Conservation (phyloP, 1,140 invertebrate genomes). For the Halesus radiatus region DNA sequence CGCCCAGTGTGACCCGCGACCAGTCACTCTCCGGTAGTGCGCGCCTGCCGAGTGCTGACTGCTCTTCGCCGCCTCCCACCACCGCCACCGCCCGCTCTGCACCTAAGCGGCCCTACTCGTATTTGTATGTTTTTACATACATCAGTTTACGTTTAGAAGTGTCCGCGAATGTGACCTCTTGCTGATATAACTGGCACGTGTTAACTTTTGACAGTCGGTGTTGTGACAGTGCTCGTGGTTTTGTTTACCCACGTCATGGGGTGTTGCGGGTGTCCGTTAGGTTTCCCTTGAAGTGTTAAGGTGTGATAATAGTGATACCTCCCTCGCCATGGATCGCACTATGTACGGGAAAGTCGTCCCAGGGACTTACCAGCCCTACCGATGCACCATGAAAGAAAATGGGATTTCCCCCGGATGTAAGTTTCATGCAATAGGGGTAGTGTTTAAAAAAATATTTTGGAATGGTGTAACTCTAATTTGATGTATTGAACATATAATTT, state of each 20-base stretch:
- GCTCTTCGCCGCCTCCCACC: constrained; percentile 1
- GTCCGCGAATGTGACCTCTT: neutral
- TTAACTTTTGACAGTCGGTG: constrained; percentile 19
- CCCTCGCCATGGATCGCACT: constrained; percentile 80
- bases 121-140: constrained; percentile 29
- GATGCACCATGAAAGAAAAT: constrained; percentile 82
- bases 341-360: constrained; percentile 88
- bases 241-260: constrained; percentile 24
- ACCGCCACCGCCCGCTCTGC: neutral
- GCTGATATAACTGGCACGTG: neutral
- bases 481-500: too few species aligned
- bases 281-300: neutral
- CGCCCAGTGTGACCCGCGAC: neutral
- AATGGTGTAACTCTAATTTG: too few species aligned
- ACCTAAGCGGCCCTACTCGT: neutral
- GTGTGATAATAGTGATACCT: constrained; percentile 11
- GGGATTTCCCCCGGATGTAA: constrained; percentile 88
- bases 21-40: neutral
- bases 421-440: constrained; percentile 63
- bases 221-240: neutral
- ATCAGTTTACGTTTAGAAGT: constrained; percentile 31
- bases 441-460: too few species aligned
- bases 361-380: constrained; percentile 84
- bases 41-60: constrained; percentile 6
- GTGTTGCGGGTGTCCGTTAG: constrained; percentile 1